phyloP scores from a whole-genome alignment of 2,797 vertebrate genomes.

The Chromis chromis region DNA sequence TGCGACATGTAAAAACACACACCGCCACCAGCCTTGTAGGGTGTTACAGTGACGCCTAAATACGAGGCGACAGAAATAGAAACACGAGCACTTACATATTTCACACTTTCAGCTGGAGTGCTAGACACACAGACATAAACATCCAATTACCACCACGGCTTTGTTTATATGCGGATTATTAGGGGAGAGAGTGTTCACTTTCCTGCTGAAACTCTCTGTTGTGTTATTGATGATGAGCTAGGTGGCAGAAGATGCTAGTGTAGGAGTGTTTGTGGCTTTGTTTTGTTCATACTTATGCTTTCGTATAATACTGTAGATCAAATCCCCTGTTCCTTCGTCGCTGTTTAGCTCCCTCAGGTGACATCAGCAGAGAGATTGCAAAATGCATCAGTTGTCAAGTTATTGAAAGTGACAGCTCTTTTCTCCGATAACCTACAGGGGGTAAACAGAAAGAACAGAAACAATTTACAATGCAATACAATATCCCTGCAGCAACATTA shows the following conservation, averaged over 20 bases:
- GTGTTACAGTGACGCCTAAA: slow-evolving; percentile 42
- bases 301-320: slow-evolving; percentile 8
- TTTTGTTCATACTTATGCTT: slow-evolving; percentile 17
- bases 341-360: slow-evolving; percentile 10
- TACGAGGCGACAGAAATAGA: slow-evolving; percentile 54
- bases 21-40: slow-evolving; percentile 51
- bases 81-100: slow-evolving; percentile 27
- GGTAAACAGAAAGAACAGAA: slow-evolving; percentile 11
- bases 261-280: neutral
- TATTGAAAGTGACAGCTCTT: slow-evolving; percentile 8
- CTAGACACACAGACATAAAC: slow-evolving; percentile 35
- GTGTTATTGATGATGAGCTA: slow-evolving; percentile 22
- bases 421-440: neutral
- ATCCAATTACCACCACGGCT: slow-evolving; percentile 30
- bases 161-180: slow-evolving; percentile 54
- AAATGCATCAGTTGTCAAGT: slow-evolving; percentile 17
- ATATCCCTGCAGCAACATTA: slow-evolving; percentile 2
- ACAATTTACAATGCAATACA: neutral
- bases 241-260: neutral
- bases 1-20: slow-evolving; percentile 49
- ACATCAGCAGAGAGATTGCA: slow-evolving; percentile 8
- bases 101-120: slow-evolving; percentile 41
- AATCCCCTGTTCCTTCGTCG: neutral
- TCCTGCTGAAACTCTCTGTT: slow-evolving; percentile 28
- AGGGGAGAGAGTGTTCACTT: slow-evolving; percentile 13